These are phyloP conservation scores for Neoseiulus cucumeris DNA, from an alignment of 1,140 invertebrate species.

Conservation along the genomic window DNA sequence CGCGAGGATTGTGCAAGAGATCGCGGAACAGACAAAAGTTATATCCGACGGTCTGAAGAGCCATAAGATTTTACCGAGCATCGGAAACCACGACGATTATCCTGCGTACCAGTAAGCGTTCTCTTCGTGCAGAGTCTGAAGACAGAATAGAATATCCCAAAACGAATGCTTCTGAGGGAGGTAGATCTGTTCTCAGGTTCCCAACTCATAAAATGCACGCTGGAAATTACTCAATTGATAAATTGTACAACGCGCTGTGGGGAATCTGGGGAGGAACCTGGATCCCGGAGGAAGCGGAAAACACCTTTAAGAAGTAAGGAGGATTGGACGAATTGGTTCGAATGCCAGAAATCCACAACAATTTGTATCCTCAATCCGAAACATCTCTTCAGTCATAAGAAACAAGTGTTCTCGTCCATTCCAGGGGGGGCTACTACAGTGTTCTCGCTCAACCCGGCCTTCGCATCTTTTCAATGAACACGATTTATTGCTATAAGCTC, in stretches of 20 bases:
- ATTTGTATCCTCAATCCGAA: no score
- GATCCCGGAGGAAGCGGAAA: neutral
- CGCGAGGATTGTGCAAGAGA: neutral
- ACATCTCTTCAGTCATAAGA: no score
- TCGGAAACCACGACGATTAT: constrained; percentile 5
- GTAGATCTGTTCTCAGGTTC: neutral
- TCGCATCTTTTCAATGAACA: neutral
- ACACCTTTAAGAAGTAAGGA: neutral
- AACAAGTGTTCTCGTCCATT: no score
- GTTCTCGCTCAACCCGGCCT: neutral
- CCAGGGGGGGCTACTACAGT: neutral
- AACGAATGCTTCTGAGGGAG: no score
- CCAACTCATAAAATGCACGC: neutral
- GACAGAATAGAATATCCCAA: neutral
- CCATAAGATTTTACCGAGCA: neutral
- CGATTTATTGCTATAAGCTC: neutral
- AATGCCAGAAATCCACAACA: no score
- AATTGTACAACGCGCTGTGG: neutral
- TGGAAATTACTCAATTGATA: neutral
- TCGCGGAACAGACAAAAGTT: neutral
- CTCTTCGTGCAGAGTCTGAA: neutral
- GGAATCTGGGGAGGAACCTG: neutral
- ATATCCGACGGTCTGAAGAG: neutral
- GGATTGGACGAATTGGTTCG: neutral
- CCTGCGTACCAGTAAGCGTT: neutral